Conservation (phyloP, 2,113 vertebrate species). For the Pardalotus punctatus region DNA sequence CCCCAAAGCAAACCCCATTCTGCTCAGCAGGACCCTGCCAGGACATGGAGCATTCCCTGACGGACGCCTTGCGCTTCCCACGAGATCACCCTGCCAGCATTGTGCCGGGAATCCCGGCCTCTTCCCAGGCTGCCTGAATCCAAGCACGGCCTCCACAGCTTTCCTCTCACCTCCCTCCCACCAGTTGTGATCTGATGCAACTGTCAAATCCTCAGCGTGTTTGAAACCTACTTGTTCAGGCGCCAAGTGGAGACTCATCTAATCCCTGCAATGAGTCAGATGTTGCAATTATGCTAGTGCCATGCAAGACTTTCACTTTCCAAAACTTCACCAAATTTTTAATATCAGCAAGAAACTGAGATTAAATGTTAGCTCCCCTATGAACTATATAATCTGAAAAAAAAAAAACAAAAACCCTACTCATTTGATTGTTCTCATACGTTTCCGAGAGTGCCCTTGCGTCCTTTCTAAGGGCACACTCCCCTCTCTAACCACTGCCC, state of each 20-base stretch:
- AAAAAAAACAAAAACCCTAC: neutral
- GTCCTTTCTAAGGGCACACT: neutral
- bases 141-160: neutral
- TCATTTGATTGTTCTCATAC: neutral
- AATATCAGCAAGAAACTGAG: neutral
- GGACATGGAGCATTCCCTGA: neutral
- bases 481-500: neutral
- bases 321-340: neutral
- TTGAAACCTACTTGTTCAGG: neutral
- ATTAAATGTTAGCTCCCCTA: neutral
- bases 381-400: neutral
- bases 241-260: neutral
- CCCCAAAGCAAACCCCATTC: neutral
- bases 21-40: neutral
- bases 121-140: neutral
- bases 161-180: slow-evolving; percentile 9
- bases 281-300: neutral
- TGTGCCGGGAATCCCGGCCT: neutral
- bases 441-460: fast-evolving
- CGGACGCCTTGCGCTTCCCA: neutral
- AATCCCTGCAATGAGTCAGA: neutral
- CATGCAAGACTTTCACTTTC: neutral
- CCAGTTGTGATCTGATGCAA: neutral
- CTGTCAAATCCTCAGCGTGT: neutral
- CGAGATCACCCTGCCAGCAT: neutral